Evolutionary conservation across 2,888 invertebrate species (phyloP), one percentile per base, ranked within the genome.

Genomic region (Nemotelus pantherinus): DNA sequence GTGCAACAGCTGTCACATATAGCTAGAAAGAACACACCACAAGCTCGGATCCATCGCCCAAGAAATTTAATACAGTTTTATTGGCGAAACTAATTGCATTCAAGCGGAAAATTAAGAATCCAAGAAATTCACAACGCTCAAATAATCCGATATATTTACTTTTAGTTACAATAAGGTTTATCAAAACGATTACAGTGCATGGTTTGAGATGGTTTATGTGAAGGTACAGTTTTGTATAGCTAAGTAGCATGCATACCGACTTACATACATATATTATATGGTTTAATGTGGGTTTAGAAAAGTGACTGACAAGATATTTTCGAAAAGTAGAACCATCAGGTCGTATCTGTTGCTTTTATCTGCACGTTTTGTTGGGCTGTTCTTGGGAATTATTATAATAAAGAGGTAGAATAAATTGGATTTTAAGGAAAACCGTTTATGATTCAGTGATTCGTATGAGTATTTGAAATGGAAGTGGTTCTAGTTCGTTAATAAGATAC

Each of bases 41-140:
- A 1, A 1, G 50, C 3, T 44, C n/a, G 25, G 1, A n/a, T 43
- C 44, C n/a, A 9, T 47, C 65, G 47, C n/a, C 6, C 50, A 9
- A 45, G 65, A 45, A 65, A 65, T 65, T 65, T 65, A 65, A 65
- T 65, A 65, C 65, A 44, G 7, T 65, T 65, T 65, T 65, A 65
- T 65, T 65, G 65, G 47, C 65, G 65, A 47, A 65, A 65, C 65
- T 65, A 65, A 65, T 65, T 65, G 65, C 65, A 65, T 65, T 45
- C 65, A 65, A 65, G 65, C 65, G 65, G 65, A 65, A 65, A 65
- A 65, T 65, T 65, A 65, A 45, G 65, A 65, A 65, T 65, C 65
- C 65, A 45, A 65, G 65, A 65, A 65, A 65, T 65, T 65, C 47
- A 65, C 65, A 9, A 65, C 47, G 65, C 65, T 10, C 5, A 53